Conservation (phyloP, 30 jellyfish, hydroid and myxozoan genomes). For the Nemopilema nomurai region DNA sequence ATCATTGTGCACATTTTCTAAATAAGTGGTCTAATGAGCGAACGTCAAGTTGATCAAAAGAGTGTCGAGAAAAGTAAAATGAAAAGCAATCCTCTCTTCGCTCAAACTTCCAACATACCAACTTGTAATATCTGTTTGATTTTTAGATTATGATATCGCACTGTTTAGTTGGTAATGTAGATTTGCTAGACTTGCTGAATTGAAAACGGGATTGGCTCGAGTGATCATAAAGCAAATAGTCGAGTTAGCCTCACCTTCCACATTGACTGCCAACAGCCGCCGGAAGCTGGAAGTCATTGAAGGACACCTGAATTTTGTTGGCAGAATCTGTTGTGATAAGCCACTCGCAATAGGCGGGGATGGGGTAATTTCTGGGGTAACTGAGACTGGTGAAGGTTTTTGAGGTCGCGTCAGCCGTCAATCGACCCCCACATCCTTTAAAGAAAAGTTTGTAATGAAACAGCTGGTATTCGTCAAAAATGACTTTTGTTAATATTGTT, state of each 20-base stretch:
- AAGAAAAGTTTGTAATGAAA: constrained; percentile 4
- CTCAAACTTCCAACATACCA: no score
- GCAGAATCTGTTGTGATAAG: constrained; percentile 51
- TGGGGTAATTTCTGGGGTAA: constrained; percentile 70
- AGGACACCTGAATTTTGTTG: constrained; percentile 25
- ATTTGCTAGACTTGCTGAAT: no score
- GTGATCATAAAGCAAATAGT: background rate
- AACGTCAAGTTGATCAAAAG: no score
- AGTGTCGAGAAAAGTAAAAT: no score
- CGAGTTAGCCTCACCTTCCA: constrained; percentile 22
- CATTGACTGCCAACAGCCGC: constrained; percentile 47
- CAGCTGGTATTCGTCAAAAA: background rate
- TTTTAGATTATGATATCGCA: no score
- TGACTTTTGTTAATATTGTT: no score
- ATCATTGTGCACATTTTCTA: no score
- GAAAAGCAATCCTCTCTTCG: no score
- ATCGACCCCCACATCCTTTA: constrained; percentile 73
- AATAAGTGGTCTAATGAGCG: no score
- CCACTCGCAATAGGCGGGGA: constrained; percentile 77
- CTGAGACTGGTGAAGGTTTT: constrained; percentile 62
- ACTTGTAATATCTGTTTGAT: no score
- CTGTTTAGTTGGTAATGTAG: no score
- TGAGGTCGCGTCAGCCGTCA: constrained; percentile 44
- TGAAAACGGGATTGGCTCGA: background rate
- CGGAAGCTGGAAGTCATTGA: constrained; percentile 66